Base-by-base conservation (phyloP, 2,113 vertebrate species). In the Ctenomys sociabilis region DNA sequence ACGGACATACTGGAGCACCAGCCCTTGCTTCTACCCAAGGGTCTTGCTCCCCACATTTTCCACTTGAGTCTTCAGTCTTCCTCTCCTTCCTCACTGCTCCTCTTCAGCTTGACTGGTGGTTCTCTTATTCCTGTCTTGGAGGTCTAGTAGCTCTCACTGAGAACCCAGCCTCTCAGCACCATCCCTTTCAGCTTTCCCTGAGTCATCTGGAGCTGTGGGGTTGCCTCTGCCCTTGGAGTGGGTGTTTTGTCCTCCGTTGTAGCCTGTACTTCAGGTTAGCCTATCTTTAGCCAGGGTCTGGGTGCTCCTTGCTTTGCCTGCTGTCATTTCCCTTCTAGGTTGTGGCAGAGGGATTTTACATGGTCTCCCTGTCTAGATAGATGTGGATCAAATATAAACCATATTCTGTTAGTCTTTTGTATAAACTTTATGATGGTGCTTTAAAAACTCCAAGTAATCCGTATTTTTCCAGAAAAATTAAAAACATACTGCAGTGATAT, bases 321-420 rank as follows among this genome's bases (percentile, higher is more conserved):
- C 77, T 19, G 24, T 59, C 54, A 11, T 78, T 45, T 88, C 52
- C 81, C 73, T 82, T 64, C 35, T 82, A 11, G 28, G 16, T 90
- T 88, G 8, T 68, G 91, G 45, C 70, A 61, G 1, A 59, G 59
- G 43, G 16, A 61, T 88, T 43, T 64, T 85, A 37, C 32, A 16
- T 61, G 64, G 10, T 77, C 40, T 89, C 10, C 43, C 30, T 93
- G 61, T 21, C 59, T 95, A 19, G 10, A 5, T 59, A 88, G 43
- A 37, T 83, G 16, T 85, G 72, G 6, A 88, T 81, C 68, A 66
- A 86, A 83, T 84, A 17, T 77, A 84, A 93, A 78, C 83, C 63
- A 85, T 57, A 68, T 75, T 17, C 85, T 93, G 1, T 85, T 70
- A 22, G 54, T 84, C 43, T n/a, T 70, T 66, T 49, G 16, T 63